Percentiles rank a stretch among this genome's conserved stretches.
Conservation (phyloP, 2,113 vertebrate species). For the Eidolon helvum region DNA sequence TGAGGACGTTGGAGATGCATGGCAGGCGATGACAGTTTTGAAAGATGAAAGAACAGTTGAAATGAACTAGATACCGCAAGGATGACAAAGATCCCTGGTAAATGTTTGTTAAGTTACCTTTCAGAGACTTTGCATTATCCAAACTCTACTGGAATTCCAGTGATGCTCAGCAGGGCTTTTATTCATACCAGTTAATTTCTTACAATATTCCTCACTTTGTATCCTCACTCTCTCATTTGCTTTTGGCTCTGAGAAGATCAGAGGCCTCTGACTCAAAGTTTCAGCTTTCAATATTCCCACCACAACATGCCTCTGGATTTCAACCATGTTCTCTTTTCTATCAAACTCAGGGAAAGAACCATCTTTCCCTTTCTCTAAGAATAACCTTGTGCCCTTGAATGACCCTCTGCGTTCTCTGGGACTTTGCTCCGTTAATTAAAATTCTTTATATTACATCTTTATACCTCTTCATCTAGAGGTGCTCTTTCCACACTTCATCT, state of each 20-base stretch:
- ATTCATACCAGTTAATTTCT: neutral
- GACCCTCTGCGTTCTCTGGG: neutral
- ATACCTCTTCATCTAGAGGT: neutral
- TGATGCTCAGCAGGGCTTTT: rapidly evolving
- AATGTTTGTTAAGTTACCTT: neutral
- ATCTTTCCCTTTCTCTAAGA: neutral
- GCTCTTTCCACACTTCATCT: neutral
- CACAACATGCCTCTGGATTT: neutral
- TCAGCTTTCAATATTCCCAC: neutral
- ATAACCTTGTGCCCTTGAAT: neutral
- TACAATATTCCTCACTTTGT: neutral
- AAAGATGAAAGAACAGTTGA: neutral
- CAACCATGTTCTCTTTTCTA: neutral
- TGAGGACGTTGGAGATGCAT: neutral
- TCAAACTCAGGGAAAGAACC: neutral
- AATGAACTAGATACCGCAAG: neutral
- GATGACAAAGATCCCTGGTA: neutral
- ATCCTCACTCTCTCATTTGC: neutral
- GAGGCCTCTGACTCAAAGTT: neutral
- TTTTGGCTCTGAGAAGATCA: neutral
- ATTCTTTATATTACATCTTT: neutral
- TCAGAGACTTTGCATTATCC: neutral
- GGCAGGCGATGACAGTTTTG: neutral
- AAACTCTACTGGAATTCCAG: neutral
- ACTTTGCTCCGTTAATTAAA: neutral